Base-by-base conservation (phyloP, 2,113 vertebrate species). In the Barnardius zonarius region DNA sequence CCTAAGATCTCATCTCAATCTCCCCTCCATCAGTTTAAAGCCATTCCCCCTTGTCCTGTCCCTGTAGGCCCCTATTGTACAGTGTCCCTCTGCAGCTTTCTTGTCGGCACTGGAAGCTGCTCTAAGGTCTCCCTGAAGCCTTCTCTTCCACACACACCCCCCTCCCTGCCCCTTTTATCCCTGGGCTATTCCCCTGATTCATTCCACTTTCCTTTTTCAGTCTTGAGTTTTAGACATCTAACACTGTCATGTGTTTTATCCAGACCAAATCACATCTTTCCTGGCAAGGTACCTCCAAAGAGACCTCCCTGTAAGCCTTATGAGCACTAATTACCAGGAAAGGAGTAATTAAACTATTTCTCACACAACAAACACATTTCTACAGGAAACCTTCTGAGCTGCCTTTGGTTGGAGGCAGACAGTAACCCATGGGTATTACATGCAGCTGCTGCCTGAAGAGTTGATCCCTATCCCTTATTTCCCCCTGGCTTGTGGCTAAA, bases 331-430 rank as follows among this genome's bases (percentile, higher is more conserved):
- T 64, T 44, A 66, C 51, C 31, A 20, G 30, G 22, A 27, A 20
- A 35, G 61, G 44, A 61, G 12, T 31, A 31, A 80, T 17, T 54
- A 9, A 13, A 5, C 3, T 3, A 4, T 41, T 43, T 22, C 15
- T 15, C 20, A 7, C 1, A 4, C 44, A 20, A 13, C 2, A 20
- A 39, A 5, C 4, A 3, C 7, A 2, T 63, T 73, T 64, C 57
- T 57, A 11, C 8, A 7, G 39, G 44, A 46, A 49, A 17, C 43
- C 19, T 17, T 43, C 23, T 6, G 33, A 54, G 48, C 20, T 48
- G 41, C 25, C 17, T 48, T 63, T 64, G 25, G 5, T 16, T 49
- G 31, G 12, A 39, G 51, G 52, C 5, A 7, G 61, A 27, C 10
- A 5, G 14, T 5, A 9, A 46, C 52, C 54, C 28, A 4, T 33